phyloP scores from a whole-genome alignment of 92 coral and sea anemone species.

The Palythoa caribaeorum region DNA sequence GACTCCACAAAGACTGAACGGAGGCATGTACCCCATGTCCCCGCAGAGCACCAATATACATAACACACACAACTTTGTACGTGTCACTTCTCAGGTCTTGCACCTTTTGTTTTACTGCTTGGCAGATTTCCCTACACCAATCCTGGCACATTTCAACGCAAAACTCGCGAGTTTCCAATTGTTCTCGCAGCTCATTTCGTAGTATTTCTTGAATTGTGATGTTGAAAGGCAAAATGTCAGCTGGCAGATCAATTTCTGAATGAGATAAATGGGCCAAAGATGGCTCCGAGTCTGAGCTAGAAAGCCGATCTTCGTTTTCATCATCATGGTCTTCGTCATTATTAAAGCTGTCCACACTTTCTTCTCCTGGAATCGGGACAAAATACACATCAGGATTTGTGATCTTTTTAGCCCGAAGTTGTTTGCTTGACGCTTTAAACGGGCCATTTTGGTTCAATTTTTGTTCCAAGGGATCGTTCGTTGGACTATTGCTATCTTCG shows the following conservation, averaged over 20 bases:
- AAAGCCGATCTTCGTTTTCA: constrained; percentile 7
- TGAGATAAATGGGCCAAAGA: constrained; percentile 1
- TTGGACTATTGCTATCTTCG: not conserved
- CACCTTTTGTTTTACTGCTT: constrained; percentile 69
- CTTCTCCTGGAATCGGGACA: constrained; percentile 75
- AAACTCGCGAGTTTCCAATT: constrained; percentile 69
- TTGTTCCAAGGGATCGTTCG: not conserved
- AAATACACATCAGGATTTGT: constrained; percentile 77
- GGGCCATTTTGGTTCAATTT: not conserved
- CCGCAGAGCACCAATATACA: constrained; percentile 90
- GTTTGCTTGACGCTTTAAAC: not conserved
- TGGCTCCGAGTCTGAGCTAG: constrained; percentile 36
- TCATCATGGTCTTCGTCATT: not conserved
- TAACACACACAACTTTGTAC: constrained; percentile 79
- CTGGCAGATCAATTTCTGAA: constrained; percentile 12
- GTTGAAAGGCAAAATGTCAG: constrained; percentile 26
- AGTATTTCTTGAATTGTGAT: constrained; percentile 66
- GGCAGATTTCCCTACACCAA: constrained; percentile 90
- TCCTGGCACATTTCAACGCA: constrained; percentile 75
- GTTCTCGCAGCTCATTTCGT: constrained; percentile 62
- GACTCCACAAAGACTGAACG: constrained; percentile 78
- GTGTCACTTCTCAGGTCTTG: constrained; percentile 72
- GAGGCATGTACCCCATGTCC: constrained; percentile 90
- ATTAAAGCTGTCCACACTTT: constrained; percentile 41
- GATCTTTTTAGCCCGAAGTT: constrained; percentile 58